Base-by-base conservation (phyloP, 2,888 invertebrate genomes). In the Brenthis daphne region DNA sequence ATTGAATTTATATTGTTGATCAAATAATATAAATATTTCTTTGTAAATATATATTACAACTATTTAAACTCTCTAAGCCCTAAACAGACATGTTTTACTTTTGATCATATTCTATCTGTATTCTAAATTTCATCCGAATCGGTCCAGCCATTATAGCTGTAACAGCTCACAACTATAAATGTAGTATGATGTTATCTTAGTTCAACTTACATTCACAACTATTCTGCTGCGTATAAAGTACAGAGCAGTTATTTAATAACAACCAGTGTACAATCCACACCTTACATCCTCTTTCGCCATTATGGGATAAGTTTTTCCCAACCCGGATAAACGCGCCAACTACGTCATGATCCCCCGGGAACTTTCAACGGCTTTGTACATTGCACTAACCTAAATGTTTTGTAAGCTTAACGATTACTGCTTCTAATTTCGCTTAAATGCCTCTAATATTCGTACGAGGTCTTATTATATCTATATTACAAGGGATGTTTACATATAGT, bases 351-450 rank as follows among this genome's bases (percentile, higher is more conserved):
- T 20, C 2, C 68, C 56, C 50, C 16, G 29, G 65, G 68, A 29
- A 48, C 65, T 48, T 55, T 68, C 50, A 65, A 47, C 63, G 51
- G 37, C 47, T 48, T 43, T 50, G 47, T 68, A 57, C 47, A 57
- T 33, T 58, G 58, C 47, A 58, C 58, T 58, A 20, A 58, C 58
- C 47, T 58, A 48, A 58, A 58, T 48, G 68, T 64, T 64, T 57
- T 57, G 57, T 64, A 51, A 64, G 55, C 55, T 64, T 64, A 64
- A 55, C 55, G 47, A 55, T 64, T 64, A 55, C 24, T 47, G 55
- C 47, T 48, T 64, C 55, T 55, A 64, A 64, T 64, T 64, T 24
- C 12, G 16, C 47, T 64, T 43, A 13, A 55, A 55, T 55, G 13
- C 54, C 16, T 3, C 33, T 20, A 63, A 20, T 56, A 56, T 43